Percentiles rank a stretch among this genome's conserved stretches.
Conservation (phyloP, 2,113 vertebrate genomes). For the Clarias macrocephalus region DNA sequence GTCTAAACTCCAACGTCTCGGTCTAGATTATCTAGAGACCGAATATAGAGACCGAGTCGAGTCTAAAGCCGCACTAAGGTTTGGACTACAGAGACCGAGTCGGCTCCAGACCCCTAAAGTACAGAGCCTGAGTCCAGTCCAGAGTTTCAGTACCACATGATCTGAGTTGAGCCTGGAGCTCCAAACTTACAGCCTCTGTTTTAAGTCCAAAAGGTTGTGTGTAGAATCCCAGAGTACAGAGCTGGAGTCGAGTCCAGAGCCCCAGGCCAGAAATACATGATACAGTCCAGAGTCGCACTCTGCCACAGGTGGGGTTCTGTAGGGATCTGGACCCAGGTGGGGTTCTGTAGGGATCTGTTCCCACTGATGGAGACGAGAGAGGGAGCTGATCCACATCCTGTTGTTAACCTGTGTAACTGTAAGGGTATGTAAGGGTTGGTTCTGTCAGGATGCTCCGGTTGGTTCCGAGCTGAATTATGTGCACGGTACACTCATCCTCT, state of each 20-base stretch:
- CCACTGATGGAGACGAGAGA: background rate
- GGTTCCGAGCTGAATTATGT: background rate
- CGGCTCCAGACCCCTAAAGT: background rate
- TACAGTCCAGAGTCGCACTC: background rate
- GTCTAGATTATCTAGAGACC: background rate
- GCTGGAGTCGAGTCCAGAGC: background rate
- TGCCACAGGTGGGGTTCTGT: background rate
- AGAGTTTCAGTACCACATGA: background rate
- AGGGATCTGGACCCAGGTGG: background rate
- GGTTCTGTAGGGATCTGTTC: background rate
- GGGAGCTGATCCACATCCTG: background rate
- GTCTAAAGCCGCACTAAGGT: background rate
- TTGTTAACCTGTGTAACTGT: background rate
- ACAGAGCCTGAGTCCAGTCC: background rate
- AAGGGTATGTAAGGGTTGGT: background rate
- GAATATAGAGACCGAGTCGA: no score
- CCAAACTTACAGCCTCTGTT: background rate
- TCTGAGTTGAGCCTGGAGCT: background rate
- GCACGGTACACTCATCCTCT: background rate
- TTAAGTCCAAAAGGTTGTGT: background rate
- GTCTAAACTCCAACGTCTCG: background rate
- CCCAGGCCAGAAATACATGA: no score
- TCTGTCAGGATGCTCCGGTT: background rate
- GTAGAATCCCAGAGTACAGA: background rate
- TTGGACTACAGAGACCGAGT: background rate